Conservation (phyloP, 2,888 invertebrate species). For the Tetranychus piercei region DNA sequence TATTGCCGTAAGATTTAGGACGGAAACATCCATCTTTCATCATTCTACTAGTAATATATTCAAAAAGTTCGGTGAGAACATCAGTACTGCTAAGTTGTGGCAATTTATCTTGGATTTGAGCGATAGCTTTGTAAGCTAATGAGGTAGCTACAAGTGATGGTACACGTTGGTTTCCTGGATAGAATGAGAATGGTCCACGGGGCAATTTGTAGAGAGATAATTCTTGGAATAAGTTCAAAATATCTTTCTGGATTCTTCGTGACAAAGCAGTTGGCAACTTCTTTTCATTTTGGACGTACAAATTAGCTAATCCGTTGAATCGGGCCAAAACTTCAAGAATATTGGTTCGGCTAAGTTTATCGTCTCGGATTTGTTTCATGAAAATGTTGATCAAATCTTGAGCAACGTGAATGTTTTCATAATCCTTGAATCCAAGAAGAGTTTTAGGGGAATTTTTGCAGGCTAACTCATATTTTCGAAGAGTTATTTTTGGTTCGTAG, state of each 20-base stretch:
- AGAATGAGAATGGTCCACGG: constrained; percentile 14
- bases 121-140: constrained; percentile 4
- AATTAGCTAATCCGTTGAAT: neutral
- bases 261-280: neutral
- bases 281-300: neutral
- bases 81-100: neutral
- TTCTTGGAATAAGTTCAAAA: neutral
- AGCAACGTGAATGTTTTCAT: neutral
- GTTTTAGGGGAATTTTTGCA: neutral
- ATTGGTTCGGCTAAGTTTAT: neutral
- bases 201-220: neutral
- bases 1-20: neutral
- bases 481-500: neutral
- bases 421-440: neutral
- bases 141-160: constrained; percentile 5
- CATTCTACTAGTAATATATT: constrained; percentile 4
- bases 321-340: neutral
- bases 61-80: neutral
- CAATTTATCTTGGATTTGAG: neutral
- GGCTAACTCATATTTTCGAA: neutral
- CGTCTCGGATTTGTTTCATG: neutral
- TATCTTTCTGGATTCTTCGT: neutral
- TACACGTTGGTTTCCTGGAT: neutral
- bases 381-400: neutral
- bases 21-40: constrained; percentile 12